Conservation (phyloP, 2,113 vertebrate species). For the Leptocoma aspasia region DNA sequence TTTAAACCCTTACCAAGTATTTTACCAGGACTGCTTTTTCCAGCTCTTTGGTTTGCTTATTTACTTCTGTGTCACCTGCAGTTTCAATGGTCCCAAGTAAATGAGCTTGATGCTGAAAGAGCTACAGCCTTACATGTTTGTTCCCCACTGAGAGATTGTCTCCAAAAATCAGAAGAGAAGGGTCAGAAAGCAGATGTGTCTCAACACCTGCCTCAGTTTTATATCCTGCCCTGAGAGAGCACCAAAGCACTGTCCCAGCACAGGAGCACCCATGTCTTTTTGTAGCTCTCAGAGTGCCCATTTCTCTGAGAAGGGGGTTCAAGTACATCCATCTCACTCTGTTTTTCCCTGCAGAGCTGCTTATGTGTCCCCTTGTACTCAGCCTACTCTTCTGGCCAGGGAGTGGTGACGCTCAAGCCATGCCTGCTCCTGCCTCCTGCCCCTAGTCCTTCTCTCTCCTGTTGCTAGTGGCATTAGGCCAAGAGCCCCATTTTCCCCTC, state of each 20-base stretch:
- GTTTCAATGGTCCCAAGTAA: not conserved
- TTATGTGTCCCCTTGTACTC: not conserved
- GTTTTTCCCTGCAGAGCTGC: not conserved
- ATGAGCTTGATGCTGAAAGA: not conserved
- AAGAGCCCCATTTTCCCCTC: not conserved
- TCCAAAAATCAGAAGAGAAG: not conserved
- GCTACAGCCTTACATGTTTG: not conserved
- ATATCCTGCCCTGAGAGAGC: not conserved
- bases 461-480: not conserved
- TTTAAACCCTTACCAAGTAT: not conserved
- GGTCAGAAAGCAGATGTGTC: not conserved
- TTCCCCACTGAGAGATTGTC: not conserved
- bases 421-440: not conserved
- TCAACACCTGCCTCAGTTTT: not conserved
- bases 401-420: not conserved
- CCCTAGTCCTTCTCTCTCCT: not conserved
- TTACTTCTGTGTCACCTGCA: not conserved
- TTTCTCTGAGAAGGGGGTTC: not conserved
- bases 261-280: not conserved
- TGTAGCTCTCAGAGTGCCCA: not conserved
- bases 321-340: not conserved
- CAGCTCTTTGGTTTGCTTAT: not conserved
- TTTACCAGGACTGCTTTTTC: not conserved
- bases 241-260: rapidly evolving
- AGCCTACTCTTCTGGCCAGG: not conserved